Evolutionary conservation across 2,888 invertebrate genomes (phyloP).

Genomic region (Bimastos eiseni): DNA sequence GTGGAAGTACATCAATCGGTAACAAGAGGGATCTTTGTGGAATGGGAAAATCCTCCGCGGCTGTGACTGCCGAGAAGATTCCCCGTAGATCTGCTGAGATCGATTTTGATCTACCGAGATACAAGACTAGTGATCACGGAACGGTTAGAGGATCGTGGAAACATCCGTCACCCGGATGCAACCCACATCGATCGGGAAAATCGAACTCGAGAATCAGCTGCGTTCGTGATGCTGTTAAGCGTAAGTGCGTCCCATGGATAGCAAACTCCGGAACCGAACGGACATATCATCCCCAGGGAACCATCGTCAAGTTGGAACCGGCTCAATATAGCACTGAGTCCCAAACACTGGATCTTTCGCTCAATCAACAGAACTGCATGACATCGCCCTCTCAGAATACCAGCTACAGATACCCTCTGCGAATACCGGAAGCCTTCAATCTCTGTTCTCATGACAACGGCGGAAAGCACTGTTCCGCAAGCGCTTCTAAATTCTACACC

Average conservation of each 20-base stretch:
- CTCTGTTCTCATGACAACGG: constrained; percentile 14
- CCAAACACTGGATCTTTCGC: not conserved
- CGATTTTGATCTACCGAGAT: not conserved
- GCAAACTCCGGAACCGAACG: not conserved
- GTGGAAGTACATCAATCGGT: not conserved
- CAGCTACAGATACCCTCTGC: not conserved
- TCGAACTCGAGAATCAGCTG: not conserved
- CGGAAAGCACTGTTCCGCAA: not conserved
- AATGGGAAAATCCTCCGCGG: not conserved
- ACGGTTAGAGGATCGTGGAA: not conserved
- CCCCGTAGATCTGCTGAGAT: not conserved
- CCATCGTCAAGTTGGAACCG: not conserved
- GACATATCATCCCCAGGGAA: not conserved
- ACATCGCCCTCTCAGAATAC: not conserved
- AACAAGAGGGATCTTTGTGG: not conserved
- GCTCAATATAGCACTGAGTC: not conserved
- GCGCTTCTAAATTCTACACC: not conserved
- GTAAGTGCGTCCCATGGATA: not conserved
- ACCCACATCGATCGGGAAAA: not conserved
- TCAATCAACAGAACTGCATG: not conserved
- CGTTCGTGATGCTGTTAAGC: not conserved
- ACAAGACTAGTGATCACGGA: not conserved
- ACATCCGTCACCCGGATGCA: not conserved
- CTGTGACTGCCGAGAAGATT: not conserved
- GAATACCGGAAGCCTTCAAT: constrained; percentile 4